Evolutionary conservation across 2,888 invertebrate genomes (phyloP).

Genomic region (Vesta saturnalis): DNA sequence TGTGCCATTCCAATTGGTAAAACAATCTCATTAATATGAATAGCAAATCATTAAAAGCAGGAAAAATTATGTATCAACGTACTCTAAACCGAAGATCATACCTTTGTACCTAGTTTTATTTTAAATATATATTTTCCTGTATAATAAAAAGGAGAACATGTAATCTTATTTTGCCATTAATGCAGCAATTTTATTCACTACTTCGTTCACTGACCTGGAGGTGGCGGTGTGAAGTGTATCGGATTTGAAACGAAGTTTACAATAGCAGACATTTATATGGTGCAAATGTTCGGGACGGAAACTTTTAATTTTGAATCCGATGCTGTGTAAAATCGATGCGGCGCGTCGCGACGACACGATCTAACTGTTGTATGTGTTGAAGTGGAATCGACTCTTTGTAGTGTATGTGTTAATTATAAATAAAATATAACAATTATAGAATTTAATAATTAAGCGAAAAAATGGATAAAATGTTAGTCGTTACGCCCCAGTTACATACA

Average conservation of each 20-base stretch:
- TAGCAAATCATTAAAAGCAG: too few species aligned
- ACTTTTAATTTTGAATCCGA: background rate
- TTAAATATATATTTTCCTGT: too few species aligned
- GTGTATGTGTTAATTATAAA: background rate
- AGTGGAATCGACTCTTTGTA: background rate
- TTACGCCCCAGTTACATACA: constrained; percentile 40
- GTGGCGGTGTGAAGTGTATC: background rate
- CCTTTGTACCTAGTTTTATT: too few species aligned
- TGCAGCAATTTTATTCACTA: background rate
- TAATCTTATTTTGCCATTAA: too few species aligned
- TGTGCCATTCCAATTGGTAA: too few species aligned
- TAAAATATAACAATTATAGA: constrained; percentile 5
- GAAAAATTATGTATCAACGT: too few species aligned
- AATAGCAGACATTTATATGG: background rate
- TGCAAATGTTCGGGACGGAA: too few species aligned
- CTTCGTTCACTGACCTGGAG: background rate
- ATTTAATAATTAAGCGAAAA: constrained; percentile 22
- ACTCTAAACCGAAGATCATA: too few species aligned
- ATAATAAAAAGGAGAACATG: too few species aligned
- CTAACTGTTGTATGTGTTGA: background rate
- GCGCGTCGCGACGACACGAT: background rate
- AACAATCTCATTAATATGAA: too few species aligned
- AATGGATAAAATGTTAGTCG: constrained; percentile 42
- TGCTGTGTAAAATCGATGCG: constrained; percentile 8
- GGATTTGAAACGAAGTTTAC: background rate